Conservation (phyloP, 1,140 invertebrate species). For the Drosophila rhopaloa region DNA sequence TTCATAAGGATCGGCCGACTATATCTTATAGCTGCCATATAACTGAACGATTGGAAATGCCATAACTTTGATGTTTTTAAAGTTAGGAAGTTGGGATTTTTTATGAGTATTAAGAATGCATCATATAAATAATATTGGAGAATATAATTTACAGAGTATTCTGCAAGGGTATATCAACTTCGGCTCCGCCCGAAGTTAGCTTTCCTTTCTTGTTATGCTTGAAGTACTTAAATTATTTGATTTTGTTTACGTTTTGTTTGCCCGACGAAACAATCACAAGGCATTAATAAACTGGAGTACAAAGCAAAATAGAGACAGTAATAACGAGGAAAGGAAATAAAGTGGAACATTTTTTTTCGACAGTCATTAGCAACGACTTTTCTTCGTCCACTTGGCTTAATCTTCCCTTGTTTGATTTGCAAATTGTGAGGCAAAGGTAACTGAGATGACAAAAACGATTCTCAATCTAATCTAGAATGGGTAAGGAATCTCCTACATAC, state of each 20-base stretch:
- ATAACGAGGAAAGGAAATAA: slow-evolving; percentile 47
- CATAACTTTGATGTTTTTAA: too few species aligned
- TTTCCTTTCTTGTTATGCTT: too few species aligned
- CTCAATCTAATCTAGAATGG: slow-evolving; percentile 27
- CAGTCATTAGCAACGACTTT: slow-evolving; percentile 48
- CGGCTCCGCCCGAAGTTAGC: too few species aligned
- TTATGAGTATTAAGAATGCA: too few species aligned
- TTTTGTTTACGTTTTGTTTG: slow-evolving; percentile 8
- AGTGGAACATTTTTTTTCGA: slow-evolving; percentile 50
- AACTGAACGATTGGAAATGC: too few species aligned
- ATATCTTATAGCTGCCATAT: too few species aligned
- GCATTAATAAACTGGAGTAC: slow-evolving; percentile 27
- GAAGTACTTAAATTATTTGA: slow-evolving; percentile 1
- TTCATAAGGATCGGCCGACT: too few species aligned
- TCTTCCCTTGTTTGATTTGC: slow-evolving; percentile 15
- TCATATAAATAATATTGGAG: too few species aligned
- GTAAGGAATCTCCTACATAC: slow-evolving; percentile 19
- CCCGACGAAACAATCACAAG: slow-evolving; percentile 18
- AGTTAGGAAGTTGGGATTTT: too few species aligned
- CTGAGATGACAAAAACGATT: slow-evolving; percentile 36
- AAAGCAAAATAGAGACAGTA: slow-evolving; percentile 26
- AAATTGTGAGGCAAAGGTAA: slow-evolving; percentile 30
- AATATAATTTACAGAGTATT: too few species aligned
- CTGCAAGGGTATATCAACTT: too few species aligned
- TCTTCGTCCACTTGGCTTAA: neutral